Evolutionary conservation across 37 sponge, comb jelly and placozoan genomes (phyloP).

Genomic region (Ephydatia muelleri): DNA sequence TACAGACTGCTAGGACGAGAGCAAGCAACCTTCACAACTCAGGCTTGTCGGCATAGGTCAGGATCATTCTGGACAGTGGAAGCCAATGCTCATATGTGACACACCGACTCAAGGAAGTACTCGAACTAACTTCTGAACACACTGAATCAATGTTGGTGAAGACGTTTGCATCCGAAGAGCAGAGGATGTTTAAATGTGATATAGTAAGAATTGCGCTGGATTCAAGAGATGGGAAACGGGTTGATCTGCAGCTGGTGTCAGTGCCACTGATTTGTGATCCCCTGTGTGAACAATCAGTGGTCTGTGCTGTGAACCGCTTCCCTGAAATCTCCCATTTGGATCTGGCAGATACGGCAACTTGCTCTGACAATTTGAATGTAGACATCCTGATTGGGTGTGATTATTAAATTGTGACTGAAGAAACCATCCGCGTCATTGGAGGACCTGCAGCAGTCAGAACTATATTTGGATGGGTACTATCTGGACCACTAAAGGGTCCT

Average conservation of each 20-base stretch:
- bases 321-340: slow-evolving; percentile 17
- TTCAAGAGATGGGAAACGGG: neutral
- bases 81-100: slow-evolving; percentile 49
- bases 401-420: slow-evolving; percentile 4
- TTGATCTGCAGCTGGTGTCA: neutral
- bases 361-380: slow-evolving; percentile 9
- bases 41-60: neutral
- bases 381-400: slow-evolving; percentile 37
- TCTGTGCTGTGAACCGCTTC: neutral
- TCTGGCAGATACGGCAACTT: slow-evolving; percentile 7
- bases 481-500: slow-evolving; percentile 11
- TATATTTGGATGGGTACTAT: slow-evolving; percentile 26
- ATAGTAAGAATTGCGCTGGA: neutral
- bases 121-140: neutral
- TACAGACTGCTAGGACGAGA: slow-evolving; percentile 36
- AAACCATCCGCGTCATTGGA: neutral
- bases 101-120: neutral
- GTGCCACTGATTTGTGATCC: slow-evolving; percentile 38
- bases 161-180: slow-evolving; percentile 27
- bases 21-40: slow-evolving; percentile 27
- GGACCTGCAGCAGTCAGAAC: slow-evolving; percentile 21
- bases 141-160: slow-evolving; percentile 10
- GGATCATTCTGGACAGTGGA: slow-evolving; percentile 16
- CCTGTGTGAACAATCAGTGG: neutral
- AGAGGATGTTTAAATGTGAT: neutral